Conservation (phyloP, 2,797 vertebrate genomes). For the Tenualosa thibaudeaui region DNA sequence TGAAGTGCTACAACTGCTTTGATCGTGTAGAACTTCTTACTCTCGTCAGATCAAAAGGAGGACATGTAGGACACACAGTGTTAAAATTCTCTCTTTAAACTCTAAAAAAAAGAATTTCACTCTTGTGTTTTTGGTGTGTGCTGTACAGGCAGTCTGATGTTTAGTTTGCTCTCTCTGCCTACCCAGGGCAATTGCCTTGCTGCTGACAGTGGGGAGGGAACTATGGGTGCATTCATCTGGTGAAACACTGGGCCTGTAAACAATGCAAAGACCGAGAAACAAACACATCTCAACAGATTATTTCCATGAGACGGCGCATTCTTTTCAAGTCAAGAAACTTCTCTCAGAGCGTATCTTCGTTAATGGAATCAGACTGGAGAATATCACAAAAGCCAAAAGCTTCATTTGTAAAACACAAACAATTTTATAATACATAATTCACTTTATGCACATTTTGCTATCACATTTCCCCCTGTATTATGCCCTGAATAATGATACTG, state of each 20-base stretch:
- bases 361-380: constrained; percentile 67
- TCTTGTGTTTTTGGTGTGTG: too few species aligned
- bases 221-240: neutral
- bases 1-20: too few species aligned
- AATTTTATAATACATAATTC: constrained; percentile 78
- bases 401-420: constrained; percentile 82
- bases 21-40: too few species aligned
- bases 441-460: constrained; percentile 80
- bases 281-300: constrained; percentile 33
- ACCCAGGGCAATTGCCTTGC: neutral
- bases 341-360: constrained; percentile 62
- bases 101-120: neutral
- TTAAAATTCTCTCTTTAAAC: neutral
- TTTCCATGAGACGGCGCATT: constrained; percentile 36
- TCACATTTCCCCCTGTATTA: constrained; percentile 67
- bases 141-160: neutral
- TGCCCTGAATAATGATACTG: constrained; percentile 69
- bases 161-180: too few species aligned
- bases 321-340: constrained; percentile 8
- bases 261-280: constrained; percentile 19
- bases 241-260: neutral
- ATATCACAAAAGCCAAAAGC: constrained; percentile 69
- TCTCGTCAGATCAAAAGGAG: too few species aligned
- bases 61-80: too few species aligned
- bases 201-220: neutral